A percentile compares a stretch with the other conserved stretches of the same genome.
Conservation (phyloP, 2,113 vertebrate species). For the Lates calcarifer region DNA sequence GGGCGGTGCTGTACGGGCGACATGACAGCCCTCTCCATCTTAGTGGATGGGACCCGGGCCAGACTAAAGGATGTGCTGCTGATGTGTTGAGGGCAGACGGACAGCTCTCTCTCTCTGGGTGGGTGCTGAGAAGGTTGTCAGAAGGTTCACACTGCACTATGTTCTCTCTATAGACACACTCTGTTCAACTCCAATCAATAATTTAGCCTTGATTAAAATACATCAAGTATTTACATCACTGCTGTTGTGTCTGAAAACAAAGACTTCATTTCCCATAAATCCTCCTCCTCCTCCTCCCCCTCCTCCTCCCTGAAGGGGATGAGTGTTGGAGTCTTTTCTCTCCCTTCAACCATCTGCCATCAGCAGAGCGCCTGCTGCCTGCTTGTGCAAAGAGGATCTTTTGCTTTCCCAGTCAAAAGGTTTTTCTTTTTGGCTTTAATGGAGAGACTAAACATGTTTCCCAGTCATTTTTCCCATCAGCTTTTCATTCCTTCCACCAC, state of each 20-base stretch:
- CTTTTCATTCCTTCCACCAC: slow-evolving; percentile 41
- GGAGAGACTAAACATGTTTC: slow-evolving; percentile 49
- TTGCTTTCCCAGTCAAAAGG: slow-evolving; percentile 40
- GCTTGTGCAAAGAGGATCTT: slow-evolving; percentile 27
- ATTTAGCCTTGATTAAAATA: not conserved
- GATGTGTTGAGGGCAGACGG: too few species aligned
- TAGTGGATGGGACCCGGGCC: too few species aligned
- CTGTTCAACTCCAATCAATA: not conserved
- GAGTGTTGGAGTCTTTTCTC: slow-evolving; percentile 23
- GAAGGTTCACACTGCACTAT: not conserved
- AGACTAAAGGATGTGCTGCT: too few species aligned
- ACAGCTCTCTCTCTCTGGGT: too few species aligned
- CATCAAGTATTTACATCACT: not conserved
- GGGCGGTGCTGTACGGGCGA: too few species aligned
- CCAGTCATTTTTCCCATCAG: slow-evolving; percentile 24
- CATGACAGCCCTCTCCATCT: too few species aligned
- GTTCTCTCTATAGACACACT: not conserved
- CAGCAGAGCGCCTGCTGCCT: slow-evolving; percentile 33
- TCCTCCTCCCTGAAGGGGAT: slow-evolving; percentile 17
- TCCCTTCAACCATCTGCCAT: slow-evolving; percentile 46
- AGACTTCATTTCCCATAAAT: slow-evolving; percentile 1
- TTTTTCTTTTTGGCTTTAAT: slow-evolving; percentile 43
- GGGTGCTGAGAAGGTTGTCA: too few species aligned
- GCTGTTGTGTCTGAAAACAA: not conserved
- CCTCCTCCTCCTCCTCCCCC: slow-evolving; percentile 1